These are phyloP conservation scores for Drosophila repletoides DNA, from an alignment of 1,140 invertebrate species.

Conservation along the genomic window DNA sequence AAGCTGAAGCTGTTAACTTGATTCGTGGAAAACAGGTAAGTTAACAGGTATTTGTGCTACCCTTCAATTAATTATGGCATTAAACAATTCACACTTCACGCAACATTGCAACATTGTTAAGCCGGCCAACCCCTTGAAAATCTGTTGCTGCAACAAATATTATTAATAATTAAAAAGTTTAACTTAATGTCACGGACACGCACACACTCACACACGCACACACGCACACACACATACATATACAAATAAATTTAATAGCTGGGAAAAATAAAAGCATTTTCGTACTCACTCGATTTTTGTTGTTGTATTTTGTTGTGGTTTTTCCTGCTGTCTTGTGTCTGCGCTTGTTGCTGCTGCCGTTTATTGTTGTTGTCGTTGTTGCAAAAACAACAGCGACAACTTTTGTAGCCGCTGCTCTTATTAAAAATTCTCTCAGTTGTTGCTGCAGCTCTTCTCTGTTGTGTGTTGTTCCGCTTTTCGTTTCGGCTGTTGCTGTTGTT, in stretches of 20 bases:
- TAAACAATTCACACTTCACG: too few relatives aligned
- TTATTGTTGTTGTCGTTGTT: conserved; percentile 15
- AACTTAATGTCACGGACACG: conserved; percentile 10
- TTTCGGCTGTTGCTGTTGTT: background rate
- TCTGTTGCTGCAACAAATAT: conserved; percentile 21
- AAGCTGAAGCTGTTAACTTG: too few relatives aligned
- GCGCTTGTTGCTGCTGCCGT: background rate
- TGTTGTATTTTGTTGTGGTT: conserved; percentile 24
- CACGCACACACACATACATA: background rate
- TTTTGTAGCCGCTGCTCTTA: conserved; percentile 11
- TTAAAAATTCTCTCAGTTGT: conserved; percentile 14
- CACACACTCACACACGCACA: background rate
- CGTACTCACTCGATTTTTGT: conserved; percentile 35
- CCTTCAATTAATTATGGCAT: too few relatives aligned
- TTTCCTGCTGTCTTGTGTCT: conserved; percentile 1
- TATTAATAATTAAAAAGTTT: conserved; percentile 30
- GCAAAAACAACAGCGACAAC: conserved; percentile 15
- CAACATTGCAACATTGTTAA: too few relatives aligned
- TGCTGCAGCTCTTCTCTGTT: background rate
- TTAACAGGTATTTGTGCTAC: too few relatives aligned
- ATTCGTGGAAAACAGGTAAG: too few relatives aligned
- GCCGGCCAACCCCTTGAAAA: too few relatives aligned
- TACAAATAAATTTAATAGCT: background rate
- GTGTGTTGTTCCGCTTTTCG: conserved; percentile 4
- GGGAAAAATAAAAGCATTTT: conserved; percentile 5